Evolutionary conservation across 2,113 vertebrate species (phyloP), one percentile per base, ranked within the genome.

Genomic region (Sitta europaea): DNA sequence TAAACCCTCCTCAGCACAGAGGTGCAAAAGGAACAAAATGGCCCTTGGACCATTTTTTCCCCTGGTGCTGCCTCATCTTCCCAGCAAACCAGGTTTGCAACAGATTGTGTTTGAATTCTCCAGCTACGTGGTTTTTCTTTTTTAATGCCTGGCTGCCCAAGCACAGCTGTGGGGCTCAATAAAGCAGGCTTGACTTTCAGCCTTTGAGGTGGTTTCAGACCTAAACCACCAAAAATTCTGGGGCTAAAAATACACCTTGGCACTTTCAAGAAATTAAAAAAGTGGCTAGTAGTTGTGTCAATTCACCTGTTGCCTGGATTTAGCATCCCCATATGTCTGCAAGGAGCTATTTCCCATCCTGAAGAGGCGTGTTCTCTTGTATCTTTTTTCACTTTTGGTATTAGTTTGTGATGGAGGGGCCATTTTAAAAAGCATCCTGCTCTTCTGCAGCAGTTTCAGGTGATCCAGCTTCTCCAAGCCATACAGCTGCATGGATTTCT

Each of bases 191-290:
- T 86, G 72, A 68, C 53, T 91, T 86, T 84, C 55, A 65, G 89
- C 45, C 79, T 88, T 59, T 47, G 57, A 63, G 36, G 59, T 53
- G 42, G 50, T 94, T 95, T 93, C 23, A 3, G 53, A 51, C 23
- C 24, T 45, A 38, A 87, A 79, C 5, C 42, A 65, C 47, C 24
- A 73, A 42, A 91, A 94, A 38, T 22, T 29, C n/a, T 38, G 17
- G 10, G 53, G 33, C 63, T 92, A 86, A 95, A 96, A 93, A 91
- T 88, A 93, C 1, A 31, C 22, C 14, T n/a, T 70, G 51, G 5
- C 21, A 40, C 58, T 95, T 94, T 86, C 66, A 90, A 87, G 90
- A 95, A 83, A 89, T 76, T 11, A 73, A 94, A 76, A 51, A 59
- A 11, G 47, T 25, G 14, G 2, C 47, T 51, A 48, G 5, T 8